Conservation (phyloP, 2,888 invertebrate species). For the Xylophagus ater region DNA sequence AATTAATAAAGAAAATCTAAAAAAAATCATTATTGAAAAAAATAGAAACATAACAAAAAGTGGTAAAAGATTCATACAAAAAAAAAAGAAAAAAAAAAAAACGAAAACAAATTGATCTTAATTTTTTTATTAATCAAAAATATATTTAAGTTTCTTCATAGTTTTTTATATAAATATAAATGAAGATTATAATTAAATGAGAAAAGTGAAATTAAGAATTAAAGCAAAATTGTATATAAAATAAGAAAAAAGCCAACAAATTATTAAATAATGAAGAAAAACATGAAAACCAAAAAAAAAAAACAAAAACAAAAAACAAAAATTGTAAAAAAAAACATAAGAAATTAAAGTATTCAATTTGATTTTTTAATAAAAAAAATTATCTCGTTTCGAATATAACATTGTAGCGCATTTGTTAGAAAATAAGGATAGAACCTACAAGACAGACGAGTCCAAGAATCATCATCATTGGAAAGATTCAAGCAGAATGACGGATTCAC, state of each 20-base stretch:
- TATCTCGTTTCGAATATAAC: no score
- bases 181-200: conserved; percentile 1
- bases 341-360: conserved; percentile 17
- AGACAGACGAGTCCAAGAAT: no score
- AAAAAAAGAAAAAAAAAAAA: conserved; percentile 9
- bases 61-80: conserved; percentile 4
- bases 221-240: conserved; percentile 22
- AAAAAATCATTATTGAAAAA: no score
- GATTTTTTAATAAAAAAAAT: conserved; percentile 16
- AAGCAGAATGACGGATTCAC: no score
- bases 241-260: conserved; percentile 12
- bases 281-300: conserved; percentile 6
- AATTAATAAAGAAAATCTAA: conserved; percentile 2
- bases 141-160: conserved; percentile 15
- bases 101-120: conserved; percentile 9
- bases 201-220: conserved; percentile 5
- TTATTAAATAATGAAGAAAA: conserved; percentile 7
- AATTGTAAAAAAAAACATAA: conserved; percentile 18
- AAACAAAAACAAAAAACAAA: conserved; percentile 16
- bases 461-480: no score
- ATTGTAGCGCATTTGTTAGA: no score
- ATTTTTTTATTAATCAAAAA: conserved; percentile 16
- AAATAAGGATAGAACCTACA: no score
- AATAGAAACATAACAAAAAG: no score
- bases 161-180: conserved; percentile 13